Conservation (phyloP, 2,797 vertebrate species). For the Eurystomus glaucurus region DNA sequence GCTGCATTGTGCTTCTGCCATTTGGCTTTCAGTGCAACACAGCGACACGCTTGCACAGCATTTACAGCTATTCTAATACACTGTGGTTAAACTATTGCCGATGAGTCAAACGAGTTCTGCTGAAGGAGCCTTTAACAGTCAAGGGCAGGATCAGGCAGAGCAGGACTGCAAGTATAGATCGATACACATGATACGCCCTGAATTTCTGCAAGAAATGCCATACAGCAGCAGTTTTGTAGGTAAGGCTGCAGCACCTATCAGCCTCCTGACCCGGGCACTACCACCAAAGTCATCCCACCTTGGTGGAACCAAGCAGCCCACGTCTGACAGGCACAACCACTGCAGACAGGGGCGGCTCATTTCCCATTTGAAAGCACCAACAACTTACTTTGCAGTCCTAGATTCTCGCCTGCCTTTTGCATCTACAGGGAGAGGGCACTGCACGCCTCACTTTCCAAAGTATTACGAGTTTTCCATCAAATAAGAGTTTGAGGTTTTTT, state of each 20-base stretch:
- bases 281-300: not conserved
- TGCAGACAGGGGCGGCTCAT: not conserved
- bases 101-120: not conserved
- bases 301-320: not conserved
- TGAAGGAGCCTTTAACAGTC: not conserved
- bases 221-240: fast-evolving
- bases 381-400: not conserved
- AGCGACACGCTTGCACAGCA: not conserved
- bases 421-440: constrained; percentile 7
- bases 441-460: not conserved
- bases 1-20: constrained; percentile 11
- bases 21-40: not conserved
- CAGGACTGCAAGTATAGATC: not conserved
- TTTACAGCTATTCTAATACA: not conserved
- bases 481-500: not conserved
- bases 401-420: not conserved
- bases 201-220: not conserved
- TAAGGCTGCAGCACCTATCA: fast-evolving
- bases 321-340: not conserved
- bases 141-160: not conserved
- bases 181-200: fast-evolving
- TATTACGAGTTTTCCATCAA: fast-evolving
- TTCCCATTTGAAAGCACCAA: not conserved
- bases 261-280: not conserved
- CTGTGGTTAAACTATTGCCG: not conserved